Evolutionary conservation across 2,888 invertebrate species (phyloP), one percentile per base, ranked within the genome.

Genomic region (Drosophila mettleri): DNA sequence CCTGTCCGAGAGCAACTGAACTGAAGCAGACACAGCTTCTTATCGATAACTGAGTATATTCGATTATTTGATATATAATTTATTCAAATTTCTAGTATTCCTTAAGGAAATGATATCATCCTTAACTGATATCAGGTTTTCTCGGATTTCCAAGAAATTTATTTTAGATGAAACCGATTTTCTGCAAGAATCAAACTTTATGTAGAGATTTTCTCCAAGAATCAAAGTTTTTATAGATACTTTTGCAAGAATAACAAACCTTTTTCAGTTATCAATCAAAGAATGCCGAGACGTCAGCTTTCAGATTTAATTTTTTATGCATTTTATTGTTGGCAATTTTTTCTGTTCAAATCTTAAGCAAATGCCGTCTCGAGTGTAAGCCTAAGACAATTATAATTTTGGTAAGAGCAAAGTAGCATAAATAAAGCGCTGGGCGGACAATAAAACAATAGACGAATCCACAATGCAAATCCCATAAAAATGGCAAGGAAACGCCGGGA

Each of bases 361-460:
- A 20, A 41, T 9, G 2, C 8, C 6, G 16, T 0, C 10, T 12
- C 14, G 39, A 33, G 4, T 20, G n/a, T 16, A 31, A 45, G 34
- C 41, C 51, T 71, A 74, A 71, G 80, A 69, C 81, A 84, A 76
- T 78, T 78, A 73, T 81, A 80, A 84, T 84, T 74, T 69, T 70
- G 36, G 38, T 16, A 43, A 51, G 34, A 20, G 58, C 71, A 64
- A 76, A 69, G 41, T 73, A 73, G 59, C 59, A 65, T 58, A 78
- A 72, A 72, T 62, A 61, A 29, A 24, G 34, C 57, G 24, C 16
- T 4, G n/a, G 9, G 3, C 33, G 51, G 29, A 60, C 65, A 71
- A 71, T 51, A 48, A 53, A 65, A 62, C 53, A 74, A 77, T 61
- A 58, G 22, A 38, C 2, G 14, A 63, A 39, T 62, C 31, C 29